Evolutionary conservation across 2,888 invertebrate species (phyloP).

Genomic region (Fragum fragum): DNA sequence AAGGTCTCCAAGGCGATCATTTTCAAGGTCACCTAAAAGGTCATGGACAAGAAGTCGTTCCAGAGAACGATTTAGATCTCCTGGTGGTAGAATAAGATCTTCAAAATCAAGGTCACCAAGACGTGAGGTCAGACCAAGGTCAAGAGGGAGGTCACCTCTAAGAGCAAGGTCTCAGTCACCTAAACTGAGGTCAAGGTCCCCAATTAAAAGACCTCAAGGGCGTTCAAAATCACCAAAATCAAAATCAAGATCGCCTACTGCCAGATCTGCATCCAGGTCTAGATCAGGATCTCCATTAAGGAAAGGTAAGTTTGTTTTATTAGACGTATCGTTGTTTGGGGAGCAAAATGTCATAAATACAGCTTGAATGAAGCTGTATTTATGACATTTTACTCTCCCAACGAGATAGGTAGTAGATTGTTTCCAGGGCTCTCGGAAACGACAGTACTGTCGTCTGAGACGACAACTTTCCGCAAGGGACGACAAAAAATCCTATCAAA

Average conservation of each 20-base stretch:
- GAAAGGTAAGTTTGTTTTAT: slow-evolving; percentile 60
- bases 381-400: too few relatives aligned
- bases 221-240: slow-evolving; percentile 62
- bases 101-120: slow-evolving; percentile 69
- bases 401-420: too few relatives aligned
- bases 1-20: slow-evolving; percentile 54
- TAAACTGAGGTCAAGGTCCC: slow-evolving; percentile 72
- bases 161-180: slow-evolving; percentile 58
- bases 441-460: too few relatives aligned
- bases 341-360: too few relatives aligned
- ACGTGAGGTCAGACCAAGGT: slow-evolving; percentile 62
- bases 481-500: too few relatives aligned
- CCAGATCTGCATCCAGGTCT: slow-evolving; percentile 50
- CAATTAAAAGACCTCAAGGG: slow-evolving; percentile 67
- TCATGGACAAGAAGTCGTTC: slow-evolving; percentile 58
- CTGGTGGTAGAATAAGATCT: slow-evolving; percentile 46
- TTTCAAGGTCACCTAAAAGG: slow-evolving; percentile 42
- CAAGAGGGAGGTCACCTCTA: slow-evolving; percentile 65
- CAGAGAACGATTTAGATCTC: slow-evolving; percentile 55
- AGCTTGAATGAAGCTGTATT: too few relatives aligned
- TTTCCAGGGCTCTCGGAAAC: too few relatives aligned
- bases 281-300: slow-evolving; percentile 60
- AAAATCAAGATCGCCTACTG: slow-evolving; percentile 44
- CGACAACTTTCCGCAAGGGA: too few relatives aligned
- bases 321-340: too few relatives aligned